phyloP scores from a whole-genome alignment of 2,888 invertebrate genomes.

The Polymixis flavicincta region DNA sequence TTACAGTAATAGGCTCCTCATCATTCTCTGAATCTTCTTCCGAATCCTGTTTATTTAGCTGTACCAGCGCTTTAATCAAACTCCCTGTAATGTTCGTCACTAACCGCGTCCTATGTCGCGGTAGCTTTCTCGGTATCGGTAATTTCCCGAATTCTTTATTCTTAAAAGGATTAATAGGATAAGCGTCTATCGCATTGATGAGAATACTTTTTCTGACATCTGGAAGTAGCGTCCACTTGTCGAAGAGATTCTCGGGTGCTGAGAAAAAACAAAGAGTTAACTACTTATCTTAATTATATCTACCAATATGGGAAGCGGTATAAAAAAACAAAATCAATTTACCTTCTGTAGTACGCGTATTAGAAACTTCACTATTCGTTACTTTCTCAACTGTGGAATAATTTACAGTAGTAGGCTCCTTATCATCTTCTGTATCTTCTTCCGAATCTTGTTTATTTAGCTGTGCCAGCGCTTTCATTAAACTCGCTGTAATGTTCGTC shows the following conservation, averaged over 20 bases:
- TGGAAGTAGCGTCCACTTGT: background rate
- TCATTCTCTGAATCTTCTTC: background rate
- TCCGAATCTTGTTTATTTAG: background rate
- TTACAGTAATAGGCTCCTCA: background rate
- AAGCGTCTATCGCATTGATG: background rate
- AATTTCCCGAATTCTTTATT: too few relatives aligned
- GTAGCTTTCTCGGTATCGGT: background rate
- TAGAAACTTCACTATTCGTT: background rate
- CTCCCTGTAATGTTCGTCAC: constrained; percentile 1
- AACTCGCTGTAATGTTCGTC: constrained; percentile 9
- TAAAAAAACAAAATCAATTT: background rate
- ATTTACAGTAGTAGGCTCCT: background rate
- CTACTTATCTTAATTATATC: background rate
- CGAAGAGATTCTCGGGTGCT: background rate
- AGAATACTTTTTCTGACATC: background rate
- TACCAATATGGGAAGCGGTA: background rate
- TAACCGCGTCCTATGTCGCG: background rate
- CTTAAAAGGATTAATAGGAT: background rate
- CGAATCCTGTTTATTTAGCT: background rate
- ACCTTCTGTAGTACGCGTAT: constrained; percentile 5
- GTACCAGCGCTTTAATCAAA: constrained; percentile 1
- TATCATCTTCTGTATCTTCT: background rate
- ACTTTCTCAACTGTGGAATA: background rate
- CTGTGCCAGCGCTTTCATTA: background rate
- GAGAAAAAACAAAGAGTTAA: background rate